These are phyloP conservation scores for Anomalospiza imberbis DNA, from an alignment of 2,797 vertebrate species.

Conservation along the genomic window DNA sequence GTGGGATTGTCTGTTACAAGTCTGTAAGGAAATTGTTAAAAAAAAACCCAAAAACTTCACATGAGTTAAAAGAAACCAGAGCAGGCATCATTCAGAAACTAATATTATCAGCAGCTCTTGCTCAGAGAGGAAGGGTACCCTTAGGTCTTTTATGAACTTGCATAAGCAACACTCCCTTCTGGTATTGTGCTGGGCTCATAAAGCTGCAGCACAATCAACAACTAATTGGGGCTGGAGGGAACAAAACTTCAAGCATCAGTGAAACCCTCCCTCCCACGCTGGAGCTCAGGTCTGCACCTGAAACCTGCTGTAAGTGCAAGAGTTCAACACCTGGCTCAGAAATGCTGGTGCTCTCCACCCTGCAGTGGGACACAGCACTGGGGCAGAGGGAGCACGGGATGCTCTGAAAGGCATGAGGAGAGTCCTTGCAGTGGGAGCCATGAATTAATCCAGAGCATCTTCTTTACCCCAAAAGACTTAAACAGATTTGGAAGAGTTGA, in stretches of 20 bases:
- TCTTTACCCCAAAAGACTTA: not conserved
- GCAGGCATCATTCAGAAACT: not conserved
- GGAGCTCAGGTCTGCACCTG: not conserved
- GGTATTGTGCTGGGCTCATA: not conserved
- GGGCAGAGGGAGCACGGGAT: not conserved
- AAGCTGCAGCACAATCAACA: not conserved
- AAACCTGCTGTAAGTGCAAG: rapidly evolving
- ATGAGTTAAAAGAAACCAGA: not conserved
- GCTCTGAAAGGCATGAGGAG: not conserved
- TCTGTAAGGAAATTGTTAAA: not conserved
- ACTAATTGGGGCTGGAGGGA: not conserved
- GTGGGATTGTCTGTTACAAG: not conserved
- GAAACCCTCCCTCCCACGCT: rapidly evolving
- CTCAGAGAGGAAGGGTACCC: not conserved
- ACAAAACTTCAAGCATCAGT: not conserved
- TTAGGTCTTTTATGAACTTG: not conserved
- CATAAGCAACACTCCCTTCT: not conserved
- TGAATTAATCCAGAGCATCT: not conserved
- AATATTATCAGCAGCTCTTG: constrained; percentile 24
- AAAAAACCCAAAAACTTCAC: not conserved
- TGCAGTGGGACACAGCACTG: rapidly evolving
- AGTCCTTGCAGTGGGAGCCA: not conserved
- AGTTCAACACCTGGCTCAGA: not conserved
- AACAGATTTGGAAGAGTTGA: too few relatives aligned
- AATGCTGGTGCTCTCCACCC: not conserved